Percentiles rank a stretch among this genome's conserved stretches.
Evolutionary conservation across 2,113 vertebrate genomes (phyloP).

Genomic region (Hoplias malabaricus): DNA sequence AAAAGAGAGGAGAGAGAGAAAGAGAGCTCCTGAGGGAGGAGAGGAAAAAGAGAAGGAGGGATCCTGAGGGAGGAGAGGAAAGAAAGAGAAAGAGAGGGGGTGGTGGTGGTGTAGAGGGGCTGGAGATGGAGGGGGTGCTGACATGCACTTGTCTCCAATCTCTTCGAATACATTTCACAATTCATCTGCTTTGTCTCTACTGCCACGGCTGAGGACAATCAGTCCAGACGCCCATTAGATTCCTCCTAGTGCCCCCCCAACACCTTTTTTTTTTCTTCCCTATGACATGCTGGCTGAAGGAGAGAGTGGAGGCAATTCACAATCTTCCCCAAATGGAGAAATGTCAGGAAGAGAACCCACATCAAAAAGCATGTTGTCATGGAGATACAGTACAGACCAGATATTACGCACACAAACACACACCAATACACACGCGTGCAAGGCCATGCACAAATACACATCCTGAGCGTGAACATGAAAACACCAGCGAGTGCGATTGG

Average conservation of each 20-base stretch:
- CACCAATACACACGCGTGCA: slow-evolving; percentile 13
- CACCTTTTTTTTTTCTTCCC: slow-evolving; percentile 76
- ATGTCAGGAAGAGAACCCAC: slow-evolving; percentile 97
- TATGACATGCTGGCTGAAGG: slow-evolving; percentile 97
- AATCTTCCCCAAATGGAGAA: slow-evolving; percentile 98
- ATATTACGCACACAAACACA: slow-evolving; percentile 66
- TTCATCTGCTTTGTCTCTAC: slow-evolving; percentile 99
- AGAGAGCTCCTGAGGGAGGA: slow-evolving; percentile 69
- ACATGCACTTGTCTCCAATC: slow-evolving; percentile 97
- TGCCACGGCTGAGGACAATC: slow-evolving; percentile 99
- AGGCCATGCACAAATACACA: slow-evolving; percentile 38
- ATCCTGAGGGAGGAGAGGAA: slow-evolving; percentile 64
- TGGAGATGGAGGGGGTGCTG: slow-evolving; percentile 79
- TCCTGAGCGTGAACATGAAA: slow-evolving; percentile 19
- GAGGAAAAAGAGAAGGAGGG: slow-evolving; percentile 47
- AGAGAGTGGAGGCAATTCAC: slow-evolving; percentile 95
- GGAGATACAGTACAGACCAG: slow-evolving; percentile 83
- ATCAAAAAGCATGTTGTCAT: slow-evolving; percentile 86
- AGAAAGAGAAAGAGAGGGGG: slow-evolving; percentile 6
- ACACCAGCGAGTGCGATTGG: slow-evolving; percentile 22
- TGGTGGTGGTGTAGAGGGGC: slow-evolving; percentile 46
- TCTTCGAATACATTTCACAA: slow-evolving; percentile 99
- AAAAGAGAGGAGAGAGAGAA: slow-evolving; percentile 64
- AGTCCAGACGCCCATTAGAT: slow-evolving; percentile 99
- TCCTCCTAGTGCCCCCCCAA: slow-evolving; percentile 84